Evolutionary conservation across 2,888 invertebrate genomes (phyloP).

Genomic region (Auanema freiburgensis): DNA sequence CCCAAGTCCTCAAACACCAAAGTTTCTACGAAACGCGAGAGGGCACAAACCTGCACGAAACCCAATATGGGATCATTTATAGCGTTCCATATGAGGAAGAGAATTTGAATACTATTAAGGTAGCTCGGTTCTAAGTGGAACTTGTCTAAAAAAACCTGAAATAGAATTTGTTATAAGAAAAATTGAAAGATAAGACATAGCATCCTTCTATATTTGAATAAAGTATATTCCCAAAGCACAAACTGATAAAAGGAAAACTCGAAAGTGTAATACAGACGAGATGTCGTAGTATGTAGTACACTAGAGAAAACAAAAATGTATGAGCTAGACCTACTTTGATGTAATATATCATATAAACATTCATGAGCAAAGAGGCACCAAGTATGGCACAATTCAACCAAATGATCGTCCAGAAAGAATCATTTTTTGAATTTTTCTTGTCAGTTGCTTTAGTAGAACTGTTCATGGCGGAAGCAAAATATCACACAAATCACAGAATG

Average conservation of each 20-base stretch:
- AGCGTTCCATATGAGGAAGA: slow-evolving; percentile 50
- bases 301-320: not conserved
- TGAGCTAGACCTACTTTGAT: not conserved
- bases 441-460: not conserved
- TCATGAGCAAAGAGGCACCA: not conserved
- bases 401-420: no score
- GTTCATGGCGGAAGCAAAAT: not conserved
- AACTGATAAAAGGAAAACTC: no score
- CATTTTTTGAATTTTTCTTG: no score
- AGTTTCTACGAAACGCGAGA: not conserved
- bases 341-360: not conserved
- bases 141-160: slow-evolving; percentile 45
- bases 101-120: slow-evolving; percentile 39
- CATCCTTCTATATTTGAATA: not conserved
- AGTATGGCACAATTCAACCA: not conserved
- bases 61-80: slow-evolving; percentile 52
- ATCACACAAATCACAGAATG: not conserved
- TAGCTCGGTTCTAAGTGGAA: slow-evolving; percentile 36
- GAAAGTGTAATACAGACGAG: no score
- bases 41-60: slow-evolving; percentile 41
- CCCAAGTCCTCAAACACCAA: slow-evolving; percentile 41
- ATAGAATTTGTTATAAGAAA: not conserved
- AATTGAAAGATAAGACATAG: not conserved
- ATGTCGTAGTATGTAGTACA: not conserved
- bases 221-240: no score